phyloP scores from a whole-genome alignment of 2,797 vertebrate species.

The Threskiornis aethiopicus region DNA sequence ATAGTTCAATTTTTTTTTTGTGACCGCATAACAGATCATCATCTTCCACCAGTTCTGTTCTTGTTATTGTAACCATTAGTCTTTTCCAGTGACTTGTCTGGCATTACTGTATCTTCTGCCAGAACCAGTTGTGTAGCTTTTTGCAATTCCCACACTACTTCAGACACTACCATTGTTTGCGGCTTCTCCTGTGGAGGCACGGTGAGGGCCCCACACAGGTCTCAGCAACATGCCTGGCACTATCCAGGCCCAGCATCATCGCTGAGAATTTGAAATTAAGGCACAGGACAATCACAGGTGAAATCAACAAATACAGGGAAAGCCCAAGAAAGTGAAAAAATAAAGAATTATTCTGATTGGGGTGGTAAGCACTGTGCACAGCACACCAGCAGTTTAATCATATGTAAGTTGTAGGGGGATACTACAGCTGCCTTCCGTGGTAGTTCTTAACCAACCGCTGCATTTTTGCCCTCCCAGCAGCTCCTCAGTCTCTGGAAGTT shows the following conservation, averaged over 20 bases:
- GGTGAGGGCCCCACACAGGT: background rate
- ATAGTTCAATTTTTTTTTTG: background rate
- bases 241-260: background rate
- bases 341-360: background rate
- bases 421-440: background rate
- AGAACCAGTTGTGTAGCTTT: background rate
- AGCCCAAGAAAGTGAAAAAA: background rate
- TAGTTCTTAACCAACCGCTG: background rate
- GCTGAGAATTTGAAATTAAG: background rate
- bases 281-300: background rate
- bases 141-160: background rate
- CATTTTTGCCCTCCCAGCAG: background rate
- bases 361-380: background rate
- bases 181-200: fast-evolving
- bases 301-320: background rate
- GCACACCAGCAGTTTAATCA: background rate
- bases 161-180: background rate
- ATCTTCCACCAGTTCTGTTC: background rate
- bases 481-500: background rate
- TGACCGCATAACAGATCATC: background rate
- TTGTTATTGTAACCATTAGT: background rate
- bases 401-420: fast-evolving
- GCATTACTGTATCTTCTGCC: background rate
- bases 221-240: background rate
- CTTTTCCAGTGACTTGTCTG: background rate